phyloP scores from a whole-genome alignment of 1,140 invertebrate genomes.

The Lutraria rhynchaena region DNA sequence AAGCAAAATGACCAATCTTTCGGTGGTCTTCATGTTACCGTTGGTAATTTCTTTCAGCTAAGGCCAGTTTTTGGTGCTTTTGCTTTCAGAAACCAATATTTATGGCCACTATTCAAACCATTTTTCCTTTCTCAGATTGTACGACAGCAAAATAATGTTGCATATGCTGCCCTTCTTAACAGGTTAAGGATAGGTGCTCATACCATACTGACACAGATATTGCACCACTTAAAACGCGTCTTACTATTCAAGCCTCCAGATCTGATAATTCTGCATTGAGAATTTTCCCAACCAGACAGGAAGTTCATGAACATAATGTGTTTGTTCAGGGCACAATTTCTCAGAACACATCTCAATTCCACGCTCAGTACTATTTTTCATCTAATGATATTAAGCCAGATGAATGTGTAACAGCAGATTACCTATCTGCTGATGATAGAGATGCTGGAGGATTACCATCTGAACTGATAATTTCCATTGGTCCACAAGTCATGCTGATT shows the following conservation, averaged over 20 bases:
- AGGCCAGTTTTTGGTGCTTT: background rate
- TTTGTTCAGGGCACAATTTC: background rate
- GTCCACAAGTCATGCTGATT: conserved; percentile 25
- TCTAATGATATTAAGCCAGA: conserved; percentile 10
- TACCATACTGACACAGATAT: conserved; percentile 7
- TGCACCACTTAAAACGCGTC: background rate
- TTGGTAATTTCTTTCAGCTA: conserved; percentile 31
- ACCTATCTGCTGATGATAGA: conserved; percentile 34
- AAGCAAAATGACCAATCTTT: conserved; percentile 52
- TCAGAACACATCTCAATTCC: background rate
- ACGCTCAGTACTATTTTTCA: conserved; percentile 53
- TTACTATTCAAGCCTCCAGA: background rate
- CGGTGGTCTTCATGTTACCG: conserved; percentile 54
- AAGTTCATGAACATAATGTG: background rate
- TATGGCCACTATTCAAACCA: conserved; percentile 30
- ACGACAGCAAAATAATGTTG: background rate
- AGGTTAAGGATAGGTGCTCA: background rate
- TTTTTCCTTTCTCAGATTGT: conserved; percentile 23
- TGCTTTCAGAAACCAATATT: conserved; percentile 4
- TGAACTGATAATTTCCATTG: conserved; percentile 8
- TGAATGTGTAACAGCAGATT: background rate
- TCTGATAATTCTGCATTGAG: background rate
- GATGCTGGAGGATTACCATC: conserved; percentile 49
- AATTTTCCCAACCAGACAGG: conserved; percentile 13
- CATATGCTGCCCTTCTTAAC: conserved; percentile 6